Percentiles rank a stretch among this genome's conserved stretches.
Evolutionary conservation across 1,140 invertebrate genomes (phyloP).

Genomic region (Agrypnia vestita): DNA sequence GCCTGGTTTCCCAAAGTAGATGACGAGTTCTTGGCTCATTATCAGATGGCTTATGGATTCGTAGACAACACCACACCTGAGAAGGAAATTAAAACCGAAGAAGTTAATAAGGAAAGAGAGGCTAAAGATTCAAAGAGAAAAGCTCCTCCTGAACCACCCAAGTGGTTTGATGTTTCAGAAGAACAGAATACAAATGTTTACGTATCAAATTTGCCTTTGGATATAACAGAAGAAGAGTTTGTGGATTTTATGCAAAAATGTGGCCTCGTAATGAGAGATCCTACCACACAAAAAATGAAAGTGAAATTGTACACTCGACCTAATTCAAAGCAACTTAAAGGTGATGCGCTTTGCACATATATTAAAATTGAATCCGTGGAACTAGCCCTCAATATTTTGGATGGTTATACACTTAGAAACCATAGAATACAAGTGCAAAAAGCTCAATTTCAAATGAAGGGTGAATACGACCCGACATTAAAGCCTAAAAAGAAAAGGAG

Average conservation of each 20-base stretch:
- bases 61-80: constrained; percentile 72
- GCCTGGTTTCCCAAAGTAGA: constrained; percentile 98
- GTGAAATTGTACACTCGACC: constrained; percentile 94
- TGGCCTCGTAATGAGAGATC: constrained; percentile 95
- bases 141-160: constrained; percentile 69
- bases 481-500: constrained; percentile 95
- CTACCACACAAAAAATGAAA: constrained; percentile 88
- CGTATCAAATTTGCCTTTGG: constrained; percentile 92
- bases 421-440: constrained; percentile 90
- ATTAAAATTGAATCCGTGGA: constrained; percentile 98
- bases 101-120: constrained; percentile 60
- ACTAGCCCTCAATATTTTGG: constrained; percentile 92
- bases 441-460: constrained; percentile 97
- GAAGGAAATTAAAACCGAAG: constrained; percentile 50
- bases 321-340: constrained; percentile 90
- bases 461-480: constrained; percentile 92
- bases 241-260: constrained; percentile 95
- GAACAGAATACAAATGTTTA: constrained; percentile 98
- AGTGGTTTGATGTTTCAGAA: constrained; percentile 96
- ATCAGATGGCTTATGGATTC: constrained; percentile 97
- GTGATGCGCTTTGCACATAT: constrained; percentile 97
- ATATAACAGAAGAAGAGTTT: constrained; percentile 93
- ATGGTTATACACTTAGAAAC: constrained; percentile 88
- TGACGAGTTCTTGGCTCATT: constrained; percentile 96
- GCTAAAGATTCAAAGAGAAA: constrained; percentile 67